Evolutionary conservation across 2,113 vertebrate species (phyloP).

Genomic region (Oostethus manadensis): DNA sequence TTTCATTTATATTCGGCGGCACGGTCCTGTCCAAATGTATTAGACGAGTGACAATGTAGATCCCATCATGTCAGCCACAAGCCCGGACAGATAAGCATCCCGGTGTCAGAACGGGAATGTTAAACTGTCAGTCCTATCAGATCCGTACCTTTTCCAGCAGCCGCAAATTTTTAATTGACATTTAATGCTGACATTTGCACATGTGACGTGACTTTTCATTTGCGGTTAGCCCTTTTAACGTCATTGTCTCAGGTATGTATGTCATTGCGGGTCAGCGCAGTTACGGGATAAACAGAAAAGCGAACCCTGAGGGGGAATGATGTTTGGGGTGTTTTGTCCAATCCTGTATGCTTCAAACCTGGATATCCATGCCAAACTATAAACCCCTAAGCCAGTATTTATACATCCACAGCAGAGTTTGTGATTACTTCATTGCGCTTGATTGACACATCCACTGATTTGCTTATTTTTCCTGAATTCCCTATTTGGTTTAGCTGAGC

Average conservation of each 20-base stretch:
- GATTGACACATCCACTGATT: slow-evolving; percentile 71
- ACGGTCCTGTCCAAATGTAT: slow-evolving; percentile 66
- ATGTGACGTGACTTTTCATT: slow-evolving; percentile 70
- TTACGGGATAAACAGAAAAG: background rate
- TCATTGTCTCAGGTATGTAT: slow-evolving; percentile 11
- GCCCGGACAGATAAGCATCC: slow-evolving; percentile 75
- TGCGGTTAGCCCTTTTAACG: slow-evolving; percentile 42
- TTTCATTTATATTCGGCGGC: slow-evolving; percentile 75
- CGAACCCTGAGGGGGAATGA: slow-evolving; percentile 29
- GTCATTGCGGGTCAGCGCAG: slow-evolving; percentile 4
- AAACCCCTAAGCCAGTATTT: slow-evolving; percentile 47
- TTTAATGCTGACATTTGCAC: slow-evolving; percentile 83
- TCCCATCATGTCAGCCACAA: slow-evolving; percentile 74
- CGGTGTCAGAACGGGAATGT: slow-evolving; percentile 66
- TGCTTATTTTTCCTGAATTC: slow-evolving; percentile 69
- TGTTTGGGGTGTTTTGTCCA: slow-evolving; percentile 47
- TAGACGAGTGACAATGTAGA: slow-evolving; percentile 77
- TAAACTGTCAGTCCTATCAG: slow-evolving; percentile 73
- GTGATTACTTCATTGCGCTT: slow-evolving; percentile 59
- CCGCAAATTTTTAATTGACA: slow-evolving; percentile 86
- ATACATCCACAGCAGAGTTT: slow-evolving; percentile 43
- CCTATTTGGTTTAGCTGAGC: slow-evolving; percentile 59
- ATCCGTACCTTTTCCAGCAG: slow-evolving; percentile 75
- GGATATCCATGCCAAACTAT: slow-evolving; percentile 38
- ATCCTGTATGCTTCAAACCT: slow-evolving; percentile 47